phyloP scores from a whole-genome alignment of 2,797 vertebrate genomes.

The Silurus aristotelis region DNA sequence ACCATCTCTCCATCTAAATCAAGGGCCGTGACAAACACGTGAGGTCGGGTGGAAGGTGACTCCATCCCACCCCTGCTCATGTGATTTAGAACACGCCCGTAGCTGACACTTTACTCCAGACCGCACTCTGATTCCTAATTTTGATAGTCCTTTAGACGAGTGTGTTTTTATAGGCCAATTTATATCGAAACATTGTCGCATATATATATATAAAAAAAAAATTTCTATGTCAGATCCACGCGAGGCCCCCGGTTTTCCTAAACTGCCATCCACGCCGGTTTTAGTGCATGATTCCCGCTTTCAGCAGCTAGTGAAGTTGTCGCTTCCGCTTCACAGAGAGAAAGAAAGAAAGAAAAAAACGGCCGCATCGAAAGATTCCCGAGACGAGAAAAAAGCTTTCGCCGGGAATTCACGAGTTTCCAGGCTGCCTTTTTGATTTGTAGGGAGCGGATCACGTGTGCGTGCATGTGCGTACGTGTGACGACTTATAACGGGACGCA shows the following conservation, averaged over 20 bases:
- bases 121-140: slow-evolving; percentile 33
- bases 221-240: slow-evolving; percentile 66
- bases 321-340: neutral
- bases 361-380: neutral
- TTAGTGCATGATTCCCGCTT: slow-evolving; percentile 63
- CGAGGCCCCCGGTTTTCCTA: slow-evolving; percentile 39
- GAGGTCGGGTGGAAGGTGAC: neutral
- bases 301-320: slow-evolving; percentile 62
- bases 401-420: neutral
- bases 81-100: slow-evolving; percentile 24
- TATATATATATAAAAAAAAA: slow-evolving; percentile 57
- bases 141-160: slow-evolving; percentile 47
- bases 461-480: neutral
- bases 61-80: neutral
- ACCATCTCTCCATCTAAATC: neutral
- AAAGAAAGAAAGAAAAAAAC: no score
- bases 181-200: slow-evolving; percentile 48
- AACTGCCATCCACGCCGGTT: slow-evolving; percentile 67
- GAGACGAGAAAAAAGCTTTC: neutral
- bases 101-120: slow-evolving; percentile 28
- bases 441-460: slow-evolving; percentile 58
- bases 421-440: neutral
- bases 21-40: neutral
- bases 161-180: slow-evolving; percentile 55
- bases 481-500: slow-evolving; percentile 44